Conservation (phyloP, 2,113 vertebrate genomes). For the Acrocephalus arundinaceus region DNA sequence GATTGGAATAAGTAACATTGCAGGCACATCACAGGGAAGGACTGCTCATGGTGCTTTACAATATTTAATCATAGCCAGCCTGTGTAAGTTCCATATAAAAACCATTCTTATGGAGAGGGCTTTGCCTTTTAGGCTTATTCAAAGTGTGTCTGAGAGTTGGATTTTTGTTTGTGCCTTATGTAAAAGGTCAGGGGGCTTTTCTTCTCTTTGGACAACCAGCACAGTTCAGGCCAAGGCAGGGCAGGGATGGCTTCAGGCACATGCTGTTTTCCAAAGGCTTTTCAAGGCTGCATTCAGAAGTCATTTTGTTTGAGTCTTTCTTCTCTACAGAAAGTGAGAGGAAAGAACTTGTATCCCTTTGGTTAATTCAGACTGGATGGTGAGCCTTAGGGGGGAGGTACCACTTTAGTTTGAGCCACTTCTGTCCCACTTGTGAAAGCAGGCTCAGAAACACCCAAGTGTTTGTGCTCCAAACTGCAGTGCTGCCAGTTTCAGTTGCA, state of each 20-base stretch:
- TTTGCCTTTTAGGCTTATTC: neutral
- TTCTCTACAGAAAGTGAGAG: neutral
- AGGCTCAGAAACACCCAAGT: neutral
- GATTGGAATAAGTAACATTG: neutral
- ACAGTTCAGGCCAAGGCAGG: neutral
- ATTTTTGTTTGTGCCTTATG: neutral
- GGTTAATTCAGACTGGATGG: neutral
- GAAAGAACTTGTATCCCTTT: neutral
- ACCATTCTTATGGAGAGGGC: neutral
- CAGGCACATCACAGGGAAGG: neutral
- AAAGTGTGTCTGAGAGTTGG: neutral
- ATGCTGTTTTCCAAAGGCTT: neutral
- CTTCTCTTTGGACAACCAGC: neutral
- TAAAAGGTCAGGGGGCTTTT: neutral
- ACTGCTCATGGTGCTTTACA: neutral
- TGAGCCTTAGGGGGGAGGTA: neutral
- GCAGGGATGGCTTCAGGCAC: neutral
- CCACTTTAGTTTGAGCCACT: neutral
- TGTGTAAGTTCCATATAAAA: neutral
- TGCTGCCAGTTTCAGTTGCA: neutral
- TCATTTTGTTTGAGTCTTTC: neutral
- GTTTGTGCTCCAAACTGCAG: neutral
- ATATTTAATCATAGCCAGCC: neutral
- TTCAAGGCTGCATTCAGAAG: neutral
- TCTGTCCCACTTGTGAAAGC: neutral